These are phyloP conservation scores for Neria commutata DNA, from an alignment of 2,888 invertebrate species.

Conservation along the genomic window DNA sequence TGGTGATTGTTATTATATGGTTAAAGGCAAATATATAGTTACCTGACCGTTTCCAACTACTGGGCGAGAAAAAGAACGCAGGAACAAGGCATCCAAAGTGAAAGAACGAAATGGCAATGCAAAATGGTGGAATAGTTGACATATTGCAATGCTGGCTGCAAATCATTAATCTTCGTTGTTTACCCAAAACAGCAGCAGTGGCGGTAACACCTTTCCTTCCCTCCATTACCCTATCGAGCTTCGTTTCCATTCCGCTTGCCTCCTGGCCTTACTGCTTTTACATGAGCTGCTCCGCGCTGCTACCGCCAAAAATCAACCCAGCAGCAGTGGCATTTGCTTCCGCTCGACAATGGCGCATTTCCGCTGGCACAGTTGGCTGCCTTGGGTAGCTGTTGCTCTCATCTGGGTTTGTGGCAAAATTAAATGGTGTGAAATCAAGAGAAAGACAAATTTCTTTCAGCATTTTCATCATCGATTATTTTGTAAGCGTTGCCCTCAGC, in stretches of 20 bases:
- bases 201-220: constrained; percentile 1
- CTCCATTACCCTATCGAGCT: too few species aligned
- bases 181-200: too few species aligned
- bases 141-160: constrained; percentile 23
- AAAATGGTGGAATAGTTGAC: constrained; percentile 18
- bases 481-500: too few species aligned
- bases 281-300: too few species aligned
- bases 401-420: not conserved
- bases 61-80: too few species aligned
- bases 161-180: constrained; percentile 44
- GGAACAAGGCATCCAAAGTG: too few species aligned
- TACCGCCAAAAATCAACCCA: too few species aligned
- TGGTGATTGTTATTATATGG: too few species aligned
- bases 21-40: too few species aligned
- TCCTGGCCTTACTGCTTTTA: too few species aligned
- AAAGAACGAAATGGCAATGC: not conserved
- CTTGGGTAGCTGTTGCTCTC: not conserved
- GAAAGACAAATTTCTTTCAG: not conserved
- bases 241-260: too few species aligned
- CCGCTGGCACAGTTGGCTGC: not conserved
- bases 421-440: constrained; percentile 2
- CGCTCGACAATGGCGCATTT: not conserved
- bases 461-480: not conserved
- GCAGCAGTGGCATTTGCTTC: not conserved
- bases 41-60: too few species aligned